phyloP scores from a whole-genome alignment of 2,888 invertebrate genomes.

The Nymphalis urticae region DNA sequence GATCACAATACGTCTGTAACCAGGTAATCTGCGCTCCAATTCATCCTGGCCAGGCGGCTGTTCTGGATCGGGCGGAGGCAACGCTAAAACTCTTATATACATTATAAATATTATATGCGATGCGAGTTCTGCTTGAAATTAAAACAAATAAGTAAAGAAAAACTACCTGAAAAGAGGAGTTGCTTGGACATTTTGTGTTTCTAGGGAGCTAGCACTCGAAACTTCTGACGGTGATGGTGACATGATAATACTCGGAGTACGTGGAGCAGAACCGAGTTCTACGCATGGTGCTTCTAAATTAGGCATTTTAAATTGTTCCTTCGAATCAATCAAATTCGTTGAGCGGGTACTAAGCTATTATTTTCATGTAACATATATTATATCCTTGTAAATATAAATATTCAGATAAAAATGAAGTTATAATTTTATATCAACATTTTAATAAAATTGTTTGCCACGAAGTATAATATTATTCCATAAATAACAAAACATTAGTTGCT shows the following conservation, averaged over 20 bases:
- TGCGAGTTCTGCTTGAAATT: background rate
- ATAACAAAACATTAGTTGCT: slow-evolving; percentile 10
- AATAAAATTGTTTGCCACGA: background rate
- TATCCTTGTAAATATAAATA: too few species aligned
- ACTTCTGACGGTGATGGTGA: slow-evolving; percentile 73
- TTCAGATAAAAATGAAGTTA: background rate
- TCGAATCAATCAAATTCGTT: background rate
- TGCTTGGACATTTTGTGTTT: slow-evolving; percentile 60
- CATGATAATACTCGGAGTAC: slow-evolving; percentile 54
- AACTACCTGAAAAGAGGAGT: slow-evolving; percentile 70
- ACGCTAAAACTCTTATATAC: slow-evolving; percentile 63
- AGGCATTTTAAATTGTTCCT: slow-evolving; percentile 56
- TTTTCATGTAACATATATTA: background rate
- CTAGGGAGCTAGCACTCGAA: slow-evolving; percentile 73
- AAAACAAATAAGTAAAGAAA: background rate
- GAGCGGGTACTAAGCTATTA: background rate
- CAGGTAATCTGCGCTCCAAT: slow-evolving; percentile 72
- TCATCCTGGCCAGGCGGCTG: slow-evolving; percentile 75
- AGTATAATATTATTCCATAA: background rate
- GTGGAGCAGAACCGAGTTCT: slow-evolving; percentile 69
- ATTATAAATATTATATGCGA: slow-evolving; percentile 8
- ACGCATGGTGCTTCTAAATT: slow-evolving; percentile 64
- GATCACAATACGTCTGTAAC: slow-evolving; percentile 80
- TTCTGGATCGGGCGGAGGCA: slow-evolving; percentile 71
- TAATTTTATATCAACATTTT: slow-evolving; percentile 1